phyloP scores from a whole-genome alignment of 2,797 vertebrate genomes.

The Platyrinchus mystaceus region DNA sequence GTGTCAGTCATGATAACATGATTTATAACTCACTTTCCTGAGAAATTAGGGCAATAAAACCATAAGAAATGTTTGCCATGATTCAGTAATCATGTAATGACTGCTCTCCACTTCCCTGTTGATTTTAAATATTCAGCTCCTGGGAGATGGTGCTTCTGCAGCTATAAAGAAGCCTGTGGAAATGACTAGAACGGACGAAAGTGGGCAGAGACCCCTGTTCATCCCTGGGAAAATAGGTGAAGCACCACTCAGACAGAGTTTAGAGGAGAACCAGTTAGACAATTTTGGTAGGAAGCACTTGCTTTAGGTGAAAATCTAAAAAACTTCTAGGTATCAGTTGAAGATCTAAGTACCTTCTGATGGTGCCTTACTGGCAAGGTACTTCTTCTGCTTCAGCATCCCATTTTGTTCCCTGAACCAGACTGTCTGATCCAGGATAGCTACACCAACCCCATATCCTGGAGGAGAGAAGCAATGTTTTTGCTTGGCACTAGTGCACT shows the following conservation, averaged over 20 bases:
- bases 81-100: constrained; percentile 18
- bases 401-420: neutral
- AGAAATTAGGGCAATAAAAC: constrained; percentile 33
- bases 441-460: neutral
- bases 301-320: neutral
- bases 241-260: neutral
- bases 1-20: neutral
- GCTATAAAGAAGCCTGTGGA: neutral
- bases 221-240: neutral
- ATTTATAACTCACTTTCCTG: neutral
- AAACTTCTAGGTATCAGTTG: neutral
- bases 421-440: neutral
- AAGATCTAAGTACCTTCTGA: neutral
- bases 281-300: neutral
- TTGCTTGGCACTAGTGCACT: neutral
- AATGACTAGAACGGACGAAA: neutral
- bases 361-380: neutral
- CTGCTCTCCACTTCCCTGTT: neutral
- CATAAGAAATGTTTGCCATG: neutral
- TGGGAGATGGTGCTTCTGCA: neutral
- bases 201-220: neutral
- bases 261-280: neutral
- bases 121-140: neutral
- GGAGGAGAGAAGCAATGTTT: neutral
- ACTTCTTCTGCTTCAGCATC: neutral